Conservation (phyloP, 2,888 invertebrate genomes). For the Drosophila lacicola region DNA sequence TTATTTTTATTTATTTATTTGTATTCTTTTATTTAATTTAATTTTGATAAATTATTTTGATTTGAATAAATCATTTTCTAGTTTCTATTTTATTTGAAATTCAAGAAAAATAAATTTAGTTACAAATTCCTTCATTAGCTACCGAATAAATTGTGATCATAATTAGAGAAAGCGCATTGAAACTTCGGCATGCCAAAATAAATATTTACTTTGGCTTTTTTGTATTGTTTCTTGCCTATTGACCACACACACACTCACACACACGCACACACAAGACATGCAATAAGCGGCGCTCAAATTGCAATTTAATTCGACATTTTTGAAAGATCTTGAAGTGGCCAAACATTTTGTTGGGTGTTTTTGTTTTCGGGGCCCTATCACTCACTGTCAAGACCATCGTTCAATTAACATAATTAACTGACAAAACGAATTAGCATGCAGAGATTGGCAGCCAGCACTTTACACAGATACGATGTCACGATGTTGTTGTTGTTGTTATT, state of each 20-base stretch:
- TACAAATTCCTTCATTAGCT: too few species aligned
- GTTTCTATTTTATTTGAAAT: not conserved
- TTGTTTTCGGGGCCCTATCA: conserved; percentile 63
- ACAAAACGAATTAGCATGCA: conserved; percentile 67
- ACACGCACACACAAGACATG: conserved; percentile 11
- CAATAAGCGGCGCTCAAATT: conserved; percentile 58
- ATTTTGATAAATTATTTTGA: too few species aligned
- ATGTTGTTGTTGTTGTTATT: conserved; percentile 8
- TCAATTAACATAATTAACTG: conserved; percentile 81
- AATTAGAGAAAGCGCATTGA: conserved; percentile 28
- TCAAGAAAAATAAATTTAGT: too few species aligned
- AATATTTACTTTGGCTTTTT: conserved; percentile 1
- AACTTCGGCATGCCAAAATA: conserved; percentile 18
- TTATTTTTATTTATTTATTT: too few species aligned
- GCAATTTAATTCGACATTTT: conserved; percentile 76
- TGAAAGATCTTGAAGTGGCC: conserved; percentile 54
- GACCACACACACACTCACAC: conserved; percentile 13
- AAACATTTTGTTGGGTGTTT: conserved; percentile 54
- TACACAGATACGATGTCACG: conserved; percentile 20
- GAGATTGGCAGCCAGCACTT: conserved; percentile 64
- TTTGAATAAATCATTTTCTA: not conserved
- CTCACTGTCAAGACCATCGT: conserved; percentile 81
- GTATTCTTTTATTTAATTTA: too few species aligned
- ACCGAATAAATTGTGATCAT: too few species aligned
- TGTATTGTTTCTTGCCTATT: conserved; percentile 11